phyloP scores from a whole-genome alignment of 2,888 invertebrate species.

The Eugnorisma glareosa region DNA sequence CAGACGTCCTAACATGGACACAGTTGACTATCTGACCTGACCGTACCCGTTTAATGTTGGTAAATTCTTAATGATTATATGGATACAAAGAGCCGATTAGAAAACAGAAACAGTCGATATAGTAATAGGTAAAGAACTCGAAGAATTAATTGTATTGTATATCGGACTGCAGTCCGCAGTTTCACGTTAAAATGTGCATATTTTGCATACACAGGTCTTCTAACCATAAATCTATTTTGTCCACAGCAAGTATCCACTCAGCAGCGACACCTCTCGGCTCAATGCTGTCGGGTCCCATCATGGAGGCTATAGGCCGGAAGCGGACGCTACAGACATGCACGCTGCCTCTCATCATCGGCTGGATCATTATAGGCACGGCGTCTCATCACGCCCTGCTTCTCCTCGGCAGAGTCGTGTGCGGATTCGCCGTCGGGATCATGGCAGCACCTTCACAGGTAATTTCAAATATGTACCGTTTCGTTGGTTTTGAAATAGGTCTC shows the following conservation, averaged over 20 bases:
- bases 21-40: neutral
- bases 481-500: conserved; percentile 9
- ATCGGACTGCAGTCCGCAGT: neutral
- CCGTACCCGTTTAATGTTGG: neutral
- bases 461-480: neutral
- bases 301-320: conserved; percentile 93
- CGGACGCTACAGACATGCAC: conserved; percentile 92
- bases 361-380: conserved; percentile 92
- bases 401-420: conserved; percentile 92
- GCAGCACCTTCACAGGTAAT: conserved; percentile 94
- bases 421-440: conserved; percentile 93
- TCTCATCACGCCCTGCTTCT: conserved; percentile 91
- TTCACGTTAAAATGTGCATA: neutral
- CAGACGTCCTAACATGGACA: neutral
- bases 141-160: neutral
- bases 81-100: neutral
- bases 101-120: neutral
- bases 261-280: conserved; percentile 94
- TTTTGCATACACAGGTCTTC: neutral
- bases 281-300: conserved; percentile 92
- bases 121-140: neutral
- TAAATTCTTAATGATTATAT: neutral
- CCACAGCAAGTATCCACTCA: conserved; percentile 94
- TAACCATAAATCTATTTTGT: conserved; percentile 19
- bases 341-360: conserved; percentile 92